phyloP scores from a whole-genome alignment of 2,113 vertebrate species.

The Dicentrarchus labrax region DNA sequence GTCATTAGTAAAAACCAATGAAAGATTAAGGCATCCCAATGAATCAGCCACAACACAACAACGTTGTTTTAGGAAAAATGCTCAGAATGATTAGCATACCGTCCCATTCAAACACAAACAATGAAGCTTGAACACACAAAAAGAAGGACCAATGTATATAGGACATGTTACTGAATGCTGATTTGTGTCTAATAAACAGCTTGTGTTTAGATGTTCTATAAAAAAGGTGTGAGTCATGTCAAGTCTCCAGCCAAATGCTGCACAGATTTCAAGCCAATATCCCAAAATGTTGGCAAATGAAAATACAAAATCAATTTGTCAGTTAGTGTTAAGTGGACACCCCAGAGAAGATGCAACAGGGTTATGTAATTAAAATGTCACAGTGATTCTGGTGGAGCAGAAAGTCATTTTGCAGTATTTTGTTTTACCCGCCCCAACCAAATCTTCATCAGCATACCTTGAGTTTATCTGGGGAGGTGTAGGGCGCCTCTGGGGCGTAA shows the following conservation, averaged over 20 bases:
- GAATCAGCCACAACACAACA: neutral
- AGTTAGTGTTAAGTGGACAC: neutral
- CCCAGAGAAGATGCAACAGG: neutral
- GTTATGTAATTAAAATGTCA: neutral
- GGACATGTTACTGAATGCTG: neutral
- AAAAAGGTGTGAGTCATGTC: neutral
- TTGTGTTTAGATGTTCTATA: neutral
- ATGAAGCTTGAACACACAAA: neutral
- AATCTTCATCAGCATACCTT: constrained; percentile 84
- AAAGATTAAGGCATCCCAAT: neutral
- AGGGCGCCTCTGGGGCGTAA: constrained; percentile 98
- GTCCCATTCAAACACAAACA: neutral
- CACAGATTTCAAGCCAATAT: neutral
- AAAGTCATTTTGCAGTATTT: neutral
- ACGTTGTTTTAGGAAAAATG: neutral
- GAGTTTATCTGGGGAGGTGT: constrained; percentile 97
- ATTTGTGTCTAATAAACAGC: neutral
- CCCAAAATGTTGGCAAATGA: neutral
- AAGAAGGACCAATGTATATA: neutral
- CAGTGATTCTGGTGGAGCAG: neutral
- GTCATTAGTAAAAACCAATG: neutral
- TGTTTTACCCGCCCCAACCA: neutral
- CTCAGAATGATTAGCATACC: neutral
- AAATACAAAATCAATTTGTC: neutral
- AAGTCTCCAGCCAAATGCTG: neutral